Percentiles rank a stretch among this genome's conserved stretches.
Evolutionary conservation across 2,113 vertebrate genomes (phyloP).

Genomic region (Cephalopterus ornatus): DNA sequence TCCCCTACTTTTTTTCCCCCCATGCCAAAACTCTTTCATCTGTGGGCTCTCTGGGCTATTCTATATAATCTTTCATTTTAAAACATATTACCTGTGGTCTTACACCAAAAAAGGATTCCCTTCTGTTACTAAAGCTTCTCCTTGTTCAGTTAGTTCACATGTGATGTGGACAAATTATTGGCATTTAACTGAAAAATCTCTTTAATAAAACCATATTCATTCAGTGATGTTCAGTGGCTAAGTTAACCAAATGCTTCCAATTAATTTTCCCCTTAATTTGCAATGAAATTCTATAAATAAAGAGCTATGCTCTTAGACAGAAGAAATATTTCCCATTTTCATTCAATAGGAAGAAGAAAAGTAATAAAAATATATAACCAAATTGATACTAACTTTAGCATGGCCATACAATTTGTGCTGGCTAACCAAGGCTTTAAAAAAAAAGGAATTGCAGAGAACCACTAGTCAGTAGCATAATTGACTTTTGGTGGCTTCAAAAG

Average conservation of each 20-base stretch:
- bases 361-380: background rate
- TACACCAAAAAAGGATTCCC: background rate
- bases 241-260: conserved; percentile 3
- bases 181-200: conserved; percentile 12
- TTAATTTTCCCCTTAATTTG: conserved; percentile 11
- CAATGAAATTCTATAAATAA: background rate
- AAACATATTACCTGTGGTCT: background rate
- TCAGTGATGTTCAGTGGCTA: background rate
- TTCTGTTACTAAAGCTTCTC: background rate
- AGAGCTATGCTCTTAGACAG: background rate
- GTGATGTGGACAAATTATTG: background rate
- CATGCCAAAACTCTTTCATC: background rate
- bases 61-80: background rate
- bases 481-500: conserved; percentile 47
- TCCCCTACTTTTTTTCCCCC: background rate
- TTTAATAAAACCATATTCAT: conserved; percentile 9
- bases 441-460: background rate
- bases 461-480: background rate
- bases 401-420: background rate
- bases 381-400: background rate
- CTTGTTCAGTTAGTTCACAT: background rate
- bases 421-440: background rate
- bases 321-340: background rate
- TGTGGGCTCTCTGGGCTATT: background rate
- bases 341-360: background rate